A percentile compares a stretch with the other conserved stretches of the same genome.
These are phyloP conservation scores for Eupithecia subfuscata DNA, from an alignment of 2,888 invertebrate species.

Conservation along the genomic window DNA sequence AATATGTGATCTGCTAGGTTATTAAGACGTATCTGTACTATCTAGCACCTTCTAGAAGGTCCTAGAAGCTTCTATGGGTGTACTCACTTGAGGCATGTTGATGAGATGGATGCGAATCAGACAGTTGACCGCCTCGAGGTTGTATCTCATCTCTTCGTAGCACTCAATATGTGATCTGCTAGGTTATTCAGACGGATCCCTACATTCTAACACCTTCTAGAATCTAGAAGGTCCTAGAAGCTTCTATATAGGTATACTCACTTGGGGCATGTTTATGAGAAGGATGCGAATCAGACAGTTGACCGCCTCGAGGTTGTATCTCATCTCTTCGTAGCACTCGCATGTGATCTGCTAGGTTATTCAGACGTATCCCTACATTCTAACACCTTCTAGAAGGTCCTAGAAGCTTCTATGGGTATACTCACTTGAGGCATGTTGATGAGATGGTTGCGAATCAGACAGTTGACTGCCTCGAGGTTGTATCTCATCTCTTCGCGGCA, in stretches of 20 bases:
- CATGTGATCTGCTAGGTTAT: constrained; percentile 96
- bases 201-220: constrained; percentile 94
- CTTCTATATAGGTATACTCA: constrained; percentile 35
- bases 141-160: constrained; percentile 94
- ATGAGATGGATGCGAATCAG: constrained; percentile 93
- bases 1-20: constrained; percentile 95
- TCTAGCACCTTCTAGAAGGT: constrained; percentile 91
- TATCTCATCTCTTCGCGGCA: constrained; percentile 95
- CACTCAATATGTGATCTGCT: constrained; percentile 94
- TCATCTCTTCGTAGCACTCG: constrained; percentile 94
- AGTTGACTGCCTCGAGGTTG: constrained; percentile 96
- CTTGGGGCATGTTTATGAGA: constrained; percentile 90
- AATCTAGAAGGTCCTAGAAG: constrained; percentile 85
- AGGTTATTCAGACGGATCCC: constrained; percentile 95
- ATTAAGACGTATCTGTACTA: constrained; percentile 96
- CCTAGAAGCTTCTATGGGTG: no score
- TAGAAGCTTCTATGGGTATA: neutral
- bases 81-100: constrained; percentile 87
- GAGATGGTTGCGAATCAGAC: constrained; percentile 92
- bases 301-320: constrained; percentile 96
- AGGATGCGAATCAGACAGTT: constrained; percentile 94
- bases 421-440: constrained; percentile 89
- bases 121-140: constrained; percentile 95
- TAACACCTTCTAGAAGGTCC: constrained; percentile 90
- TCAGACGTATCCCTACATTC: constrained; percentile 95